A percentile compares a stretch with the other conserved stretches of the same genome.
Conservation (phyloP, 2,888 invertebrate genomes). For the Andrena flavipes region DNA sequence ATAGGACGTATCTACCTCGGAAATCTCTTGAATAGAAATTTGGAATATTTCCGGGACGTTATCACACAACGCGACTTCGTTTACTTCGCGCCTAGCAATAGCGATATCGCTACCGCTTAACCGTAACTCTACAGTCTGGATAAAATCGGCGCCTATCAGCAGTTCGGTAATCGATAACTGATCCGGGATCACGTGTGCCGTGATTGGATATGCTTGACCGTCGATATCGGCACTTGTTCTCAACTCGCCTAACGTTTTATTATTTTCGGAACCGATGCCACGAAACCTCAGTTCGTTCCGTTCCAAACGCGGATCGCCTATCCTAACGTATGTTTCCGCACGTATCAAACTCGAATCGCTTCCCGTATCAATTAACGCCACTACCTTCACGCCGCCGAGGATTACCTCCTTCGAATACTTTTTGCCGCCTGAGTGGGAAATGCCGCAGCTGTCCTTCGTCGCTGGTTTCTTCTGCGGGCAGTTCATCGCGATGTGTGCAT, state of each 20-base stretch:
- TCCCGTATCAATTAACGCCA: background rate
- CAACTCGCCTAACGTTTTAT: background rate
- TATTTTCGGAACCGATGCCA: background rate
- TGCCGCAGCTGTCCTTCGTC: background rate
- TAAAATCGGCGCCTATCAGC: background rate
- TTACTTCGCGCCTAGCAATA: background rate
- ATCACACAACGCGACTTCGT: background rate
- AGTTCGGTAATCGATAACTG: no score
- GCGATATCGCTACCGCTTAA: background rate
- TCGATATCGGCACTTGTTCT: background rate
- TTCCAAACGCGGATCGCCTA: slow-evolving; percentile 5
- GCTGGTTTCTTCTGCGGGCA: background rate
- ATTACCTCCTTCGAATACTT: background rate
- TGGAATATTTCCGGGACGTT: background rate
- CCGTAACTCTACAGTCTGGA: background rate
- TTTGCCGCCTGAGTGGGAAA: background rate
- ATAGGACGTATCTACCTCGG: background rate
- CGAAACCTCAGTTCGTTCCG: background rate
- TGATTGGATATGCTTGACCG: background rate
- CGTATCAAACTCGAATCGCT: background rate
- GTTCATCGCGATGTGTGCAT: background rate
- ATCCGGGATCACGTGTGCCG: no score
- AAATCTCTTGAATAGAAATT: background rate
- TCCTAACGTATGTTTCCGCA: background rate
- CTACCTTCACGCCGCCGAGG: background rate